Evolutionary conservation across 2,888 invertebrate genomes (phyloP).

Genomic region (Ceratothoa steindachneri): DNA sequence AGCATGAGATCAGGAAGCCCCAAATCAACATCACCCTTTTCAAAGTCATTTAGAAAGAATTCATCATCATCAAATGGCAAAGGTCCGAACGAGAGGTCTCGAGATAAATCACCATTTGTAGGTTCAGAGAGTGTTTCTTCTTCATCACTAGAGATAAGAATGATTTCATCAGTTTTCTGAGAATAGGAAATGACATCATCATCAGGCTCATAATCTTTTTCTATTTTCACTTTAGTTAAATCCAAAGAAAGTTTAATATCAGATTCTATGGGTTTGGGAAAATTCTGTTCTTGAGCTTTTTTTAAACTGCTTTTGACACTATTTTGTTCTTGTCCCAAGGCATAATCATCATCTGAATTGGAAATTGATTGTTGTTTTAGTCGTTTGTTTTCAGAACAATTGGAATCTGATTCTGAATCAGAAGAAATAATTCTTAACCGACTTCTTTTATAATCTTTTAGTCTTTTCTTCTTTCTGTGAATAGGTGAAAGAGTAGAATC

Average conservation of each 20-base stretch:
- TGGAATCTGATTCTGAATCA: too few species aligned
- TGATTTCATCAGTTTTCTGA: slow-evolving; percentile 14
- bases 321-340: too few species aligned
- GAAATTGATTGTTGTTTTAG: too few species aligned
- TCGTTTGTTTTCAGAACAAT: too few species aligned
- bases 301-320: background rate
- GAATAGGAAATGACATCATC: slow-evolving; percentile 8
- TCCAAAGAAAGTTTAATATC: background rate
- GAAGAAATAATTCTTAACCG: too few species aligned
- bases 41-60: background rate
- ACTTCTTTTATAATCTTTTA: too few species aligned
- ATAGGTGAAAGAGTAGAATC: too few species aligned
- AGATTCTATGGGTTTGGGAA: background rate
- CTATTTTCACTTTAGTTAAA: background rate
- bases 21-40: slow-evolving; percentile 21
- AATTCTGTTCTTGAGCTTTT: background rate
- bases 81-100: slow-evolving; percentile 2
- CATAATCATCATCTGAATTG: too few species aligned
- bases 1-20: slow-evolving; percentile 16
- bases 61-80: background rate
- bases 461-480: too few species aligned
- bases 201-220: background rate
- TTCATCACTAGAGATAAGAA: slow-evolving; percentile 18
- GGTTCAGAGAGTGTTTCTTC: background rate
- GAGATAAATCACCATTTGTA: background rate